Conservation (phyloP, 2,888 invertebrate species). For the Catocala nupta region DNA sequence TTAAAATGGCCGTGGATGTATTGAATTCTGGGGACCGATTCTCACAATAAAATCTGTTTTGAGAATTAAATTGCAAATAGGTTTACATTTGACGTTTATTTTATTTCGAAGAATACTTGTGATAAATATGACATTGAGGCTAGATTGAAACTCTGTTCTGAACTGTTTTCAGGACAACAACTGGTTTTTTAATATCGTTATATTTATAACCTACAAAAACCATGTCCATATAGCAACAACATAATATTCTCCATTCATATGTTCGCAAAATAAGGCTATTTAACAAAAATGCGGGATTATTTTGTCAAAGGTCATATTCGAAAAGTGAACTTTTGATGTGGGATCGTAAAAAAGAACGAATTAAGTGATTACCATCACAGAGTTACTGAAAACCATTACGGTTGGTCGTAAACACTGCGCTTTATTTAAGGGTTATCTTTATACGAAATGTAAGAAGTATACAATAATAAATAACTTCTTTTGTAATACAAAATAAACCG, state of each 20-base stretch:
- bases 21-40: no score
- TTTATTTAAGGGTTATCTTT: constrained; percentile 48
- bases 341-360: constrained; percentile 57
- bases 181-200: no score
- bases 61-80: no score
- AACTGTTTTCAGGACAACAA: no score
- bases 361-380: constrained; percentile 64
- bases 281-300: constrained; percentile 26
- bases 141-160: no score
- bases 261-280: neutral
- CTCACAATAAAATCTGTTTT: no score
- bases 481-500: no score
- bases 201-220: no score
- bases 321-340: constrained; percentile 48
- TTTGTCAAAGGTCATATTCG: constrained; percentile 45
- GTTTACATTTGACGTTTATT: no score
- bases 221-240: neutral
- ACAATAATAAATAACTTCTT: neutral
- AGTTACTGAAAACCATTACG: constrained; percentile 55
- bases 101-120: no score
- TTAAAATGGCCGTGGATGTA: no score
- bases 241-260: constrained; percentile 9
- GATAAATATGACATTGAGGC: no score
- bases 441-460: neutral
- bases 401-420: constrained; percentile 54